Percentiles rank a stretch among this genome's conserved stretches.
phyloP scores from a whole-genome alignment of 2,797 vertebrate genomes.

The Pseudomugil tenellus region DNA sequence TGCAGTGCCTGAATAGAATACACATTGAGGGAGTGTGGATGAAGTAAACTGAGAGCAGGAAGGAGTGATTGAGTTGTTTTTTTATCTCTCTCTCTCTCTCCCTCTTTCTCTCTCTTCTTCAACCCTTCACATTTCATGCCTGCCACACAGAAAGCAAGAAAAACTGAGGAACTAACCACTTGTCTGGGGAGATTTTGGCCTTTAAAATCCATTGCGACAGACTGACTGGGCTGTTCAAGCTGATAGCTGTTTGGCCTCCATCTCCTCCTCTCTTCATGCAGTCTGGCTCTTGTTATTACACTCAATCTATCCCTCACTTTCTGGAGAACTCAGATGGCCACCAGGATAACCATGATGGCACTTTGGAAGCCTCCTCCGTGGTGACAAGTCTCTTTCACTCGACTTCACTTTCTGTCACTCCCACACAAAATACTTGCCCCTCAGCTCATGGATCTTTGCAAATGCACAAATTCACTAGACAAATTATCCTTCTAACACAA shows the following conservation, averaged over 20 bases:
- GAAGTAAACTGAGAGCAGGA: slow-evolving; percentile 50
- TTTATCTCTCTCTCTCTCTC: too few relatives aligned
- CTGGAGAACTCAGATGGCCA: slow-evolving; percentile 69
- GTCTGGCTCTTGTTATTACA: slow-evolving; percentile 58
- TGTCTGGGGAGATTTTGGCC: slow-evolving; percentile 59
- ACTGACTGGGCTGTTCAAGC: slow-evolving; percentile 56
- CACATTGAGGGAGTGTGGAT: slow-evolving; percentile 64
- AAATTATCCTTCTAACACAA: slow-evolving; percentile 38
- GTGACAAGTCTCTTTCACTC: slow-evolving; percentile 49
- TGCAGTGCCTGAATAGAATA: slow-evolving; percentile 59
- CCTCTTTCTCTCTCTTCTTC: not conserved
- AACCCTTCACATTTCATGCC: slow-evolving; percentile 31
- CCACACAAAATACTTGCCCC: slow-evolving; percentile 9
- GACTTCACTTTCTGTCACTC: slow-evolving; percentile 34
- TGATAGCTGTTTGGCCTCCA: slow-evolving; percentile 60
- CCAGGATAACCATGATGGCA: slow-evolving; percentile 66
- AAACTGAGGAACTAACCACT: slow-evolving; percentile 34
- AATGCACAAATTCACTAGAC: slow-evolving; percentile 31
- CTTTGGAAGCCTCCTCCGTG: slow-evolving; percentile 43
- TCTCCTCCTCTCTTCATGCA: slow-evolving; percentile 47
- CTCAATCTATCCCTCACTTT: slow-evolving; percentile 53
- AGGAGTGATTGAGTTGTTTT: slow-evolving; percentile 32
- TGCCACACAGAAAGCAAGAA: slow-evolving; percentile 22
- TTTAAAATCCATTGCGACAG: slow-evolving; percentile 61
- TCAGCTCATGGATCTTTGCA: slow-evolving; percentile 22